phyloP scores from a whole-genome alignment of 2,888 invertebrate species.

The Agonopterix subpropinquella region DNA sequence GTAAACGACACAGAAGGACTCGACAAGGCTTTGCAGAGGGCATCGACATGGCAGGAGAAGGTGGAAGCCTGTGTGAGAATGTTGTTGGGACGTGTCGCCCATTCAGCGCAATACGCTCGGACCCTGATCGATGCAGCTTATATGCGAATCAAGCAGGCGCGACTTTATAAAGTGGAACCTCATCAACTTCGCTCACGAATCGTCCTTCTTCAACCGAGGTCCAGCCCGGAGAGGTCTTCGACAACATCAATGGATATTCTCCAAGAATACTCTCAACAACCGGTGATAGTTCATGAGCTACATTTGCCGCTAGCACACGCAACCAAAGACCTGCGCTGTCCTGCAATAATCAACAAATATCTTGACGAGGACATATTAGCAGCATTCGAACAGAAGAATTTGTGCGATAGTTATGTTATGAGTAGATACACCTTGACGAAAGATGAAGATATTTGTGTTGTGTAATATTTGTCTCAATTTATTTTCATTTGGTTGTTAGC shows the following conservation, averaged over 20 bases:
- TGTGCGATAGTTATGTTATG: constrained; percentile 35
- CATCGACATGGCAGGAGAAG: constrained; percentile 24
- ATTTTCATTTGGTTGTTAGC: too few relatives aligned
- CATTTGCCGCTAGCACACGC: constrained; percentile 23
- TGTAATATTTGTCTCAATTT: too few relatives aligned
- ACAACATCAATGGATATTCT: background rate
- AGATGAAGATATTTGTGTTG: too few relatives aligned
- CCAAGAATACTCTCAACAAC: constrained; percentile 24
- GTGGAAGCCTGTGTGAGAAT: constrained; percentile 27
- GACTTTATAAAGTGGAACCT: constrained; percentile 14
- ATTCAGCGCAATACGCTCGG: constrained; percentile 42
- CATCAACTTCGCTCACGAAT: constrained; percentile 26
- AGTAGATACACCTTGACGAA: constrained; percentile 22
- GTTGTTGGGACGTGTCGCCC: constrained; percentile 33
- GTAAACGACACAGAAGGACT: constrained; percentile 12
- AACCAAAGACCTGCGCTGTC: constrained; percentile 27
- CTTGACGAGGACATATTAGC: constrained; percentile 27
- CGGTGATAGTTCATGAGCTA: constrained; percentile 26
- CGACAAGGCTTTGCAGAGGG: constrained; percentile 13
- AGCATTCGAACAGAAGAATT: constrained; percentile 29
- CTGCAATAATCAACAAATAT: constrained; percentile 35
- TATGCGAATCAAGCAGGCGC: constrained; percentile 20
- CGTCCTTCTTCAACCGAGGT: constrained; percentile 22
- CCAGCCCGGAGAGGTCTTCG: background rate
- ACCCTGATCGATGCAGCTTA: constrained; percentile 32